These are phyloP conservation scores for Sarcophaga subvicina DNA, from an alignment of 2,888 invertebrate genomes.

Conservation along the genomic window DNA sequence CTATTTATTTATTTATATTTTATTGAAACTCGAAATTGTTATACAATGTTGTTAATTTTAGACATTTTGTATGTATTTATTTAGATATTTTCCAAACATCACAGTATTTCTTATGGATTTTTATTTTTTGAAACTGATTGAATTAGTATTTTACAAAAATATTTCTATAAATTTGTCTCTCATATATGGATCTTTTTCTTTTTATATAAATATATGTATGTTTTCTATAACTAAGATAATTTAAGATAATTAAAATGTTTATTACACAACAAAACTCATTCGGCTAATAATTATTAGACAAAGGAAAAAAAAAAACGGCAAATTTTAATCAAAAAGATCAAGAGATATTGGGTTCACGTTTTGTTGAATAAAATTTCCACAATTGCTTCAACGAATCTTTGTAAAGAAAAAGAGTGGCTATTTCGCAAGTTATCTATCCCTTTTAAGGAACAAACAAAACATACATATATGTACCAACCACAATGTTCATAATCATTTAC, in stretches of 20 bases:
- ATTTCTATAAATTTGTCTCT: conserved; percentile 30
- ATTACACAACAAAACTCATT: conserved; percentile 65
- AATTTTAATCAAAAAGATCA: conserved; percentile 70
- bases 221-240: conserved; percentile 61
- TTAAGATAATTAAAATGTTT: conserved; percentile 71
- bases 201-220: conserved; percentile 27
- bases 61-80: conserved; percentile 2
- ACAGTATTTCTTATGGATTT: conserved; percentile 21
- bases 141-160: conserved; percentile 37
- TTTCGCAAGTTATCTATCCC: too few relatives aligned
- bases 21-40: conserved; percentile 32
- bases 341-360: conserved; percentile 6
- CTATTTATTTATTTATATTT: too few relatives aligned
- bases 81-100: neutral
- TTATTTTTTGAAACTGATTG: conserved; percentile 21
- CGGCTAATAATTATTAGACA: conserved; percentile 35
- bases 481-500: conserved; percentile 53
- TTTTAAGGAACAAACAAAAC: conserved; percentile 10
- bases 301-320: conserved; percentile 62
- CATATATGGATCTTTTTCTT: neutral
- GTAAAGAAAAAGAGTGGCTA: neutral
- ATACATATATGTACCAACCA: conserved; percentile 25
- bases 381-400: too few relatives aligned
- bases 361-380: neutral
- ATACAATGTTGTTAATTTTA: conserved; percentile 15